Evolutionary conservation across 2,797 vertebrate species (phyloP), one percentile per base, ranked within the genome.

Genomic region (Picus viridis): DNA sequence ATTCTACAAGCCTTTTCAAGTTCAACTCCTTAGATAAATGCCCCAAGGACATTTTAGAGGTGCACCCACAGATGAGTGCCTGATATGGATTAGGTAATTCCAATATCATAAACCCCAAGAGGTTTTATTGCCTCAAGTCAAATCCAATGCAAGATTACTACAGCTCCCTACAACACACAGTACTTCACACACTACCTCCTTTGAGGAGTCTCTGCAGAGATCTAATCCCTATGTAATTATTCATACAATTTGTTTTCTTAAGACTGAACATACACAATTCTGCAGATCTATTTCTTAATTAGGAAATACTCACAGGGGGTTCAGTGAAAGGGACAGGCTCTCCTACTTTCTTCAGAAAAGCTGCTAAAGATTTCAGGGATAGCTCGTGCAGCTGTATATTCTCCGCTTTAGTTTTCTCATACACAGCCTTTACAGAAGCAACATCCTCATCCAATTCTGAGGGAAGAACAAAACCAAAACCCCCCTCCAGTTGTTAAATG

Each of bases 221-320:
- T 89, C 87, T 87, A 95, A 96, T 95, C 94, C 92, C 93, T 76
- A 17, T 8, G 39, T 96, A 96, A 97, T 97, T 94, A 96, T 91
- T 89, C 41, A 87, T 80, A 85, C 90, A 76, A 86, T 72, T 73
- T 81, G 43, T 79, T 94, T 90, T 91, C 80, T 88, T 94, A 95
- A 78, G 34, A 77, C 6, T 19, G 53, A 86, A 91, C 71, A 82
- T 10, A 90, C 26, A 61, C 59, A 76, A 45, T 49, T 83, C 86
- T 69, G 77, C 30, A 92, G 74, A 96, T 94, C 89, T 89, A 62
- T 83, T 92, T 83, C 79, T 92, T 96, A 96, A 97, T 85, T 92
- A 95, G 82, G 83, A 95, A 95, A 95, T 93, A 98, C 99, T 99
- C 98, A 99, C 99, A 47, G 98, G 98, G 88, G 99, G 99, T 86